These are phyloP conservation scores for Aricia agestis DNA, from an alignment of 1,140 invertebrate species.

Conservation along the genomic window DNA sequence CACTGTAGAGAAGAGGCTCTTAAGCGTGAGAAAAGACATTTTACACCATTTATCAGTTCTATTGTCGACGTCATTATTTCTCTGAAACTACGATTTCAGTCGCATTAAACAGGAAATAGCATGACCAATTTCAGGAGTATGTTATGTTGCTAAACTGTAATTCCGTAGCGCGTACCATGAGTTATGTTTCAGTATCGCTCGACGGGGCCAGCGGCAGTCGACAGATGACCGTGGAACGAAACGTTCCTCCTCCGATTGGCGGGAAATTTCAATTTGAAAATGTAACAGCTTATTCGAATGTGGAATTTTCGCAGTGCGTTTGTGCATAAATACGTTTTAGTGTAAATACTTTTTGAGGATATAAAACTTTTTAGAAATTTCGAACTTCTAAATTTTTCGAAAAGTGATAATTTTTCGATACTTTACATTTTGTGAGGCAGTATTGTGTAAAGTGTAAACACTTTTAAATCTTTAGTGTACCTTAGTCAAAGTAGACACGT, in stretches of 20 bases:
- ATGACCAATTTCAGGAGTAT: background rate
- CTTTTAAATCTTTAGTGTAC: background rate
- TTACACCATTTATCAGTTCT: too few relatives aligned
- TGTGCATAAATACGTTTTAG: background rate
- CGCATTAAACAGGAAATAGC: too few relatives aligned
- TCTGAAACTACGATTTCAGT: too few relatives aligned
- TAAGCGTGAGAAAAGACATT: too few relatives aligned
- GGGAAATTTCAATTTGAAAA: slow-evolving; percentile 1
- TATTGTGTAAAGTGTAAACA: background rate
- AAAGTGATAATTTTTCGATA: background rate
- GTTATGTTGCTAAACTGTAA: background rate
- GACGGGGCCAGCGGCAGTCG: background rate
- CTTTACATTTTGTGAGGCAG: background rate
- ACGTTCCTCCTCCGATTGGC: background rate
- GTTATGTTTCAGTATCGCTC: background rate
- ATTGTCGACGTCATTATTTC: too few relatives aligned
- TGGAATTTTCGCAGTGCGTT: background rate
- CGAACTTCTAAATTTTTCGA: background rate
- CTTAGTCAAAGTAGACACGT: background rate
- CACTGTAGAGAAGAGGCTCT: too few relatives aligned
- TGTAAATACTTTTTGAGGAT: background rate
- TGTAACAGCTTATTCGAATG: background rate
- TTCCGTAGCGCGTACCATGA: background rate
- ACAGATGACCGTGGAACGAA: slow-evolving; percentile 6
- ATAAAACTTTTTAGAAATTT: background rate